Percentiles rank a stretch among this genome's conserved stretches.
phyloP scores from a whole-genome alignment of 2,888 invertebrate genomes.

The Ptychoptera albimana region DNA sequence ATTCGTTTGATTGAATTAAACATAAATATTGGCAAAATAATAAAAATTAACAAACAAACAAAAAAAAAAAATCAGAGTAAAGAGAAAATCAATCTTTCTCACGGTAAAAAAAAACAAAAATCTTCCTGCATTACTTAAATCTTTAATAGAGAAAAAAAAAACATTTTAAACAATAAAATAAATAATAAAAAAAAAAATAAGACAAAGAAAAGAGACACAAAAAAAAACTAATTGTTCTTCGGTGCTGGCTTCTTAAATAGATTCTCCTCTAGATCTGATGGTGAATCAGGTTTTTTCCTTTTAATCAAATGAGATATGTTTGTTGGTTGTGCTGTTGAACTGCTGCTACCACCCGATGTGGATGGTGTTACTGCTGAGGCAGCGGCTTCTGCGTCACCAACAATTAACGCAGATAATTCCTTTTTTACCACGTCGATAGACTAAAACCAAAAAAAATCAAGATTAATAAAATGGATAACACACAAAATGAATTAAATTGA shows the following conservation, averaged over 20 bases:
- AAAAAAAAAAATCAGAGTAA: too few relatives aligned
- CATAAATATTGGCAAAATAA: too few relatives aligned
- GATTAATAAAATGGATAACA: slow-evolving; percentile 10
- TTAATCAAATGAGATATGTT: slow-evolving; percentile 73
- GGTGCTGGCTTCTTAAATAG: slow-evolving; percentile 43
- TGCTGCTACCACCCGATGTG: slow-evolving; percentile 11
- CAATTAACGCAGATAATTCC: slow-evolving; percentile 16
- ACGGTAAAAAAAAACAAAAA: too few relatives aligned
- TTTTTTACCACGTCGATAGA: slow-evolving; percentile 27
- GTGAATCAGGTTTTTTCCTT: slow-evolving; percentile 49
- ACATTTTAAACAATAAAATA: too few relatives aligned
- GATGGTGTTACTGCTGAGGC: slow-evolving; percentile 16
- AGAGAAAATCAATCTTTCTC: too few relatives aligned
- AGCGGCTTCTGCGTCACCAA: slow-evolving; percentile 10
- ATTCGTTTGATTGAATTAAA: too few relatives aligned
- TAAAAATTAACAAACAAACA: too few relatives aligned
- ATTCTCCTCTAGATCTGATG: slow-evolving; percentile 25
- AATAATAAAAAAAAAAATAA: too few relatives aligned
- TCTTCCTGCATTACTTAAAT: too few relatives aligned
- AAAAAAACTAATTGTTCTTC: slow-evolving; percentile 14
- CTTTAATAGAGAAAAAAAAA: too few relatives aligned
- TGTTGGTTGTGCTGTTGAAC: slow-evolving; percentile 36
- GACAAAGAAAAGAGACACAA: too few relatives aligned
- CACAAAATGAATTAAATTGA: slow-evolving; percentile 4
- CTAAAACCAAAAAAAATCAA: slow-evolving; percentile 14